Evolutionary conservation across 2,888 invertebrate species (phyloP).

Genomic region (Xanthostigma xanthostigma): DNA sequence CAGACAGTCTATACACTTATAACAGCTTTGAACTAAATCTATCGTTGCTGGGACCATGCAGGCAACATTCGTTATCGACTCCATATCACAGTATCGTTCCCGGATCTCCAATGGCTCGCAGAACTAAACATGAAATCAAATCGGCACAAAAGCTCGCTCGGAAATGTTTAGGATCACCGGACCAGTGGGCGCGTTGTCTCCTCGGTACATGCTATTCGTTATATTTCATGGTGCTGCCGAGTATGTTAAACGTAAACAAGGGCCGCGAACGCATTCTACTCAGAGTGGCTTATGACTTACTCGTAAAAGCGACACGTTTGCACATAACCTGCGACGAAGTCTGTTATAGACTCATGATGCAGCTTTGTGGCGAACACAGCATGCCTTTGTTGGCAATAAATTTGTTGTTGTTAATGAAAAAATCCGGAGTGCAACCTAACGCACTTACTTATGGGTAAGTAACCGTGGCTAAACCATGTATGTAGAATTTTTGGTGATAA

Average conservation of each 20-base stretch:
- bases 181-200: conserved; percentile 85
- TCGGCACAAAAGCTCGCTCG: conserved; percentile 71
- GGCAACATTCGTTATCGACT: conserved; percentile 23
- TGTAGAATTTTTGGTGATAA: not conserved
- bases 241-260: conserved; percentile 53
- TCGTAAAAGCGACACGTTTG: conserved; percentile 75
- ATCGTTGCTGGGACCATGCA: conserved; percentile 32
- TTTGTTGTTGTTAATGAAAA: conserved; percentile 79
- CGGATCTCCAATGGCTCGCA: conserved; percentile 79
- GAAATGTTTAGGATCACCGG: conserved; percentile 38
- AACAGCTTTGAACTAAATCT: conserved; percentile 46
- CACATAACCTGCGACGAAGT: conserved; percentile 88
- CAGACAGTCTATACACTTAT: conserved; percentile 38
- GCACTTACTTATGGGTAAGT: conserved; percentile 87
- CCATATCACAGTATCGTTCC: conserved; percentile 33
- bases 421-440: conserved; percentile 86
- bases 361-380: conserved; percentile 88
- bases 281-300: conserved; percentile 68
- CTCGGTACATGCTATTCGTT: conserved; percentile 82
- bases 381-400: conserved; percentile 91
- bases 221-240: conserved; percentile 92
- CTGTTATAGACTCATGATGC: conserved; percentile 97
- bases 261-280: conserved; percentile 65
- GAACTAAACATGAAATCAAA: conserved; percentile 92
- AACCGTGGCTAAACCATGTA: not conserved